Conservation (phyloP, 2,888 invertebrate genomes). For the Lordiphosa andalusiaca region DNA sequence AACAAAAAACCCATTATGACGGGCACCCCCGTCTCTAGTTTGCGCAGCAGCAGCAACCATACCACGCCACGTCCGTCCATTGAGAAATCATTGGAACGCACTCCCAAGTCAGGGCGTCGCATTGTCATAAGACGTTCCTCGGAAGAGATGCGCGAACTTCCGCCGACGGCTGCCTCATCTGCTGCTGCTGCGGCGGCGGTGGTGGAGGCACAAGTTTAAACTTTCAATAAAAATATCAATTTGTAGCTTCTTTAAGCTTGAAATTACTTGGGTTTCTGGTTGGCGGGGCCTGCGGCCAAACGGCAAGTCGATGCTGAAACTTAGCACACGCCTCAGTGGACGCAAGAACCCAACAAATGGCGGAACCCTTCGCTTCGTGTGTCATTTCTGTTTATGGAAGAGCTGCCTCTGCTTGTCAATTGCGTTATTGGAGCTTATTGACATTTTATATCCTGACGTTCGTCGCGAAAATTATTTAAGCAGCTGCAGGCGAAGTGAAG, state of each 20-base stretch:
- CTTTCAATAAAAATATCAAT: constrained; percentile 51
- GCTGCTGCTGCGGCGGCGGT: neutral
- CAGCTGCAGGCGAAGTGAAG: constrained; percentile 41
- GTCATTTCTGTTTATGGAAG: constrained; percentile 36
- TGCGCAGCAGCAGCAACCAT: constrained; percentile 13
- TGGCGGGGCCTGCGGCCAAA: constrained; percentile 21
- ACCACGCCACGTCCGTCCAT: constrained; percentile 59
- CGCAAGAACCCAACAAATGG: constrained; percentile 18
- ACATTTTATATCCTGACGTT: constrained; percentile 68
- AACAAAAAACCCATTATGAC: constrained; percentile 68
- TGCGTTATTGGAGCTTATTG: constrained; percentile 73
- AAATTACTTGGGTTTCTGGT: constrained; percentile 51
- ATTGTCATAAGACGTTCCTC: constrained; percentile 48
- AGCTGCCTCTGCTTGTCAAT: constrained; percentile 62
- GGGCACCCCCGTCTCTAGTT: constrained; percentile 56
- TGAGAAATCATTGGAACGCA: constrained; percentile 59
- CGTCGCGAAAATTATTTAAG: constrained; percentile 48
- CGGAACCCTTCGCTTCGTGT: constrained; percentile 12
- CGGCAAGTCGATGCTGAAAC: constrained; percentile 43
- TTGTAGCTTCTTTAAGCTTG: constrained; percentile 64
- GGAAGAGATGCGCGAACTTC: constrained; percentile 63
- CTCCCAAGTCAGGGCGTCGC: constrained; percentile 53
- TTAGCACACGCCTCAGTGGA: constrained; percentile 47
- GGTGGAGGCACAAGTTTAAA: constrained; percentile 17
- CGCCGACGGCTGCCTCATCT: constrained; percentile 10